phyloP scores from a whole-genome alignment of 2,113 vertebrate genomes.

The Calypte anna region DNA sequence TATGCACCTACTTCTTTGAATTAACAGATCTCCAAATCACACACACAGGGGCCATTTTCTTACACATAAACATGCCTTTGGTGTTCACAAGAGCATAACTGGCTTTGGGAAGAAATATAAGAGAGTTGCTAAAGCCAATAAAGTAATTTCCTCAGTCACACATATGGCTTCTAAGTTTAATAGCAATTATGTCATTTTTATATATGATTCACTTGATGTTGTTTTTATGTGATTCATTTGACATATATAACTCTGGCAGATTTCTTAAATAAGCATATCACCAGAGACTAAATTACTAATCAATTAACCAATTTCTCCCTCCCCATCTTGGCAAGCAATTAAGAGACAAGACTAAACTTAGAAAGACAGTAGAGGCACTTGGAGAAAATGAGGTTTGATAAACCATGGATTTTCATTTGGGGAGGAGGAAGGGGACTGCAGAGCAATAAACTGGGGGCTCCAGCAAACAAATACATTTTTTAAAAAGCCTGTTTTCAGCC shows the following conservation, averaged over 20 bases:
- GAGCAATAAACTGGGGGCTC: background rate
- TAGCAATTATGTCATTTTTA: conserved; percentile 70
- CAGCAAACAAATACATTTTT: background rate
- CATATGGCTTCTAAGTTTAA: conserved; percentile 74
- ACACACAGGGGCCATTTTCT: conserved; percentile 69
- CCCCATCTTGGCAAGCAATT: conserved; percentile 26
- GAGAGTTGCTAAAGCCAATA: conserved; percentile 69
- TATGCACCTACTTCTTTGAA: conserved; percentile 61
- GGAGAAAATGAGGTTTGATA: conserved; percentile 21
- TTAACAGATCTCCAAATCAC: conserved; percentile 67
- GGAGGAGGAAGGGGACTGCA: background rate
- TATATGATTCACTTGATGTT: conserved; percentile 69
- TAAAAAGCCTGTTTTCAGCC: no score
- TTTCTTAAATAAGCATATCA: conserved; percentile 69
- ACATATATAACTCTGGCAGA: conserved; percentile 66
- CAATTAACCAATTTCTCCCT: conserved; percentile 50
- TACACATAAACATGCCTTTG: conserved; percentile 62
- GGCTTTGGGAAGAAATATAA: conserved; percentile 68
- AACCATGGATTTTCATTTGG: background rate
- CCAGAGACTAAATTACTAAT: conserved; percentile 64
- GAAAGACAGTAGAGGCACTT: conserved; percentile 6
- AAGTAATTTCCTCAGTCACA: conserved; percentile 65
- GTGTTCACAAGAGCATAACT: conserved; percentile 55
- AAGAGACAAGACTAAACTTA: conserved; percentile 37
- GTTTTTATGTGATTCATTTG: conserved; percentile 70